A percentile compares a stretch with the other conserved stretches of the same genome.
phyloP scores from a whole-genome alignment of 2,113 vertebrate genomes.

The Hiodon alosoides region DNA sequence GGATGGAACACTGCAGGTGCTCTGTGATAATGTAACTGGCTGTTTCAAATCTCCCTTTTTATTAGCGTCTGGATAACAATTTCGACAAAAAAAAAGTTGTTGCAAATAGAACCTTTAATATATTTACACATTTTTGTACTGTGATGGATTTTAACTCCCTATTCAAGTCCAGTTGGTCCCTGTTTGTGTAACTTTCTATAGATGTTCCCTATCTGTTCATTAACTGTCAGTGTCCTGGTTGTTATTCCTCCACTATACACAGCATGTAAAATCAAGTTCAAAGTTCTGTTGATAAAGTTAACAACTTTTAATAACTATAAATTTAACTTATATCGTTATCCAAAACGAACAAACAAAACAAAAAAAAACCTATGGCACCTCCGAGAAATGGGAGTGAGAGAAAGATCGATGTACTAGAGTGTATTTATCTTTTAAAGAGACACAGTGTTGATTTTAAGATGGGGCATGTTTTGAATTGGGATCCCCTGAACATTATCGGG shows the following conservation, averaged over 20 bases:
- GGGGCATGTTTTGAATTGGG: no score
- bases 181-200: constrained; percentile 39
- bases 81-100: constrained; percentile 37
- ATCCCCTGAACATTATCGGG: no score
- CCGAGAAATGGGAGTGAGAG: no score
- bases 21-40: neutral
- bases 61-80: constrained; percentile 51
- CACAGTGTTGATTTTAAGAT: no score
- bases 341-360: neutral
- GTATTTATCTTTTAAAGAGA: no score
- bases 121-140: constrained; percentile 60
- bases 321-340: no score
- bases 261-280: neutral
- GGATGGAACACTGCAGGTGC: neutral
- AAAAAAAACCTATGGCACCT: no score
- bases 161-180: constrained; percentile 32
- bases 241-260: neutral
- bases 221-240: neutral
- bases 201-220: neutral
- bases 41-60: constrained; percentile 33
- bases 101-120: constrained; percentile 66
- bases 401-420: no score
- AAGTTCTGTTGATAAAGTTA: no score
- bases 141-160: constrained; percentile 45
- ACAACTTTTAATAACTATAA: no score